Conservation (phyloP, 2,888 invertebrate genomes). For the Punctoribates punctum region DNA sequence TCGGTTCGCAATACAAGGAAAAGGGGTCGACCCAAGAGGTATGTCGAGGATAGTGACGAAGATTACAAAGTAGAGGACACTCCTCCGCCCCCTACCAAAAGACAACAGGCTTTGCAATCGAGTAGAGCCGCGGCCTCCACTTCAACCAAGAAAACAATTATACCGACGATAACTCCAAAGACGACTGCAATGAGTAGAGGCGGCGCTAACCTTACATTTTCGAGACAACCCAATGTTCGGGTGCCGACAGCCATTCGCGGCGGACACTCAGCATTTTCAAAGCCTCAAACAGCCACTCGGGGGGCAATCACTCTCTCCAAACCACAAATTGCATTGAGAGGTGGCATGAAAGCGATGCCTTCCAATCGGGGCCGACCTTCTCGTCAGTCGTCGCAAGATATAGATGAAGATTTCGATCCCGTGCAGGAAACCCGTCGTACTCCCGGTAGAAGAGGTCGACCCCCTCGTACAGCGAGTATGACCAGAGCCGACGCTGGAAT, state of each 20-base stretch:
- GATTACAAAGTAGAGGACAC: background rate
- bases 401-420: background rate
- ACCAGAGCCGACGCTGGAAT: background rate
- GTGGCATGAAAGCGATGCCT: background rate
- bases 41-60: slow-evolving; percentile 11
- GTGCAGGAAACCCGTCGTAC: background rate
- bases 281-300: background rate
- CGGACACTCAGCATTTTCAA: background rate
- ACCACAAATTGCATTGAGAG: background rate
- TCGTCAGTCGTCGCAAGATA: background rate
- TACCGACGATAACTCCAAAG: background rate
- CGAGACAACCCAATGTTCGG: background rate
- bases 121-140: background rate
- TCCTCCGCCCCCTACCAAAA: background rate
- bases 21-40: slow-evolving; percentile 22
- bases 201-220: background rate
- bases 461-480: background rate
- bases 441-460: background rate
- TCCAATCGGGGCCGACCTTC: background rate
- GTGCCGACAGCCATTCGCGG: slow-evolving; percentile 6
- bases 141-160: background rate
- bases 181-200: background rate
- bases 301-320: background rate
- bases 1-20: background rate
- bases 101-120: slow-evolving; percentile 12